Base-by-base conservation (phyloP, 53 echinoderm and acorn worm species). In the Holothuria scabra region DNA sequence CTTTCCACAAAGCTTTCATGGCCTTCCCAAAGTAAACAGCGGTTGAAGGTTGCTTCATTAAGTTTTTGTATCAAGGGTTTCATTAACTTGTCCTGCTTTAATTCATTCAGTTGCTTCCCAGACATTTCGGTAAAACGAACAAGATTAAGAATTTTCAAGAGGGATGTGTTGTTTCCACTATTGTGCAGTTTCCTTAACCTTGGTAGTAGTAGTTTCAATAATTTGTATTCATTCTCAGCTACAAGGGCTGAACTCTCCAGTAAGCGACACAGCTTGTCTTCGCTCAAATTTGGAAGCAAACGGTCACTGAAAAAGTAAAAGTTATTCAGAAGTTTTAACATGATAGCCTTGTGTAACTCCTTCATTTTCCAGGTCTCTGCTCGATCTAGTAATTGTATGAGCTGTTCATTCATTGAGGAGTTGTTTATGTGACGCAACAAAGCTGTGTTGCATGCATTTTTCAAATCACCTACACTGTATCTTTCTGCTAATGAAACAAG, bases 41-140 rank as follows among this genome's bases (percentile, higher is more conserved):
- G 71, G 13, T 71, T 35, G 24, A 71, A 71, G 9, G 48, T 44
- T 4, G 57, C 78, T 12, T 78, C n/a, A 1, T 0, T 29, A 21
- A 78, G 20, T 1, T 56, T 29, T 13, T 31, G 25, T 56, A 19
- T 58, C 21, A 78, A 9, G 18, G 24, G 28, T 31, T 59, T 13
- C 25, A 32, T 46, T 25, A 78, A 2, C 14, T 29, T 32, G 28
- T 32, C 9, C 2, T 33, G 56, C 13, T 22, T 30, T 19, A 78
- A 58, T 56, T 58, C 56, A 28, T 78, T 23, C 59, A 78, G 59
- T 55, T 78, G 78, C 3, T 5, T 56, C 28, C 21, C 59, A 56
- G 78, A 78, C 78, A 78, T 78, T 46, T 58, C 56, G 5, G 78
- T 78, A 32, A 78, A 78, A 57, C 78, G 59, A 28, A 78, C 52